A percentile compares a stretch with the other conserved stretches of the same genome.
phyloP scores from a whole-genome alignment of 1,140 invertebrate species.

The Latrodectus geometricus region DNA sequence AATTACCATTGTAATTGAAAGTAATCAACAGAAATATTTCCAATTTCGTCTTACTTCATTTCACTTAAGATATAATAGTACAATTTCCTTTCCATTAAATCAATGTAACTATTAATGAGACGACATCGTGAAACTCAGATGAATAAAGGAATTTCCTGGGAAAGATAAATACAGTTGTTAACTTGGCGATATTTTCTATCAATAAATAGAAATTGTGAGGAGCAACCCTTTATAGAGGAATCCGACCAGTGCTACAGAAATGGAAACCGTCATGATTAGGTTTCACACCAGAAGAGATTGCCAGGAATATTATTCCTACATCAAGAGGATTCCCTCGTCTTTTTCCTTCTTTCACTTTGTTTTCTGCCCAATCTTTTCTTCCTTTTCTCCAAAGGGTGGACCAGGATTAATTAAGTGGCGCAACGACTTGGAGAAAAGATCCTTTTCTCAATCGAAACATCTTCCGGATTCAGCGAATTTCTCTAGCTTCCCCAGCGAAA shows the following conservation, averaged over 20 bases:
- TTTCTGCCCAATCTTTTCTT: not conserved
- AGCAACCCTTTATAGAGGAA: too few relatives aligned
- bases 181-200: not conserved
- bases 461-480: not conserved
- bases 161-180: not conserved
- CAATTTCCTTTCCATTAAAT: too few relatives aligned
- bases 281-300: slow-evolving; percentile 22
- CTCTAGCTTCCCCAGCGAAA: not conserved
- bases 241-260: not conserved
- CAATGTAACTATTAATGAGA: too few relatives aligned
- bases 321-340: not conserved
- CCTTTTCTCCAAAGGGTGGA: not conserved
- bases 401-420: slow-evolving; percentile 33
- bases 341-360: not conserved
- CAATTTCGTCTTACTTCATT: too few relatives aligned
- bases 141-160: not conserved
- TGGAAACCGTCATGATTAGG: slow-evolving; percentile 32
- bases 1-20: too few relatives aligned
- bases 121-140: too few relatives aligned
- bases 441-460: slow-evolving; percentile 19
- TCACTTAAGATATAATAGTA: too few relatives aligned
- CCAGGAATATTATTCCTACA: slow-evolving; percentile 43
- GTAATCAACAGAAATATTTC: too few relatives aligned
- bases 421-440: slow-evolving; percentile 18
- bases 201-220: too few relatives aligned